Base-by-base conservation (phyloP, 1,140 invertebrate species). In the Drosophila nasuta region DNA sequence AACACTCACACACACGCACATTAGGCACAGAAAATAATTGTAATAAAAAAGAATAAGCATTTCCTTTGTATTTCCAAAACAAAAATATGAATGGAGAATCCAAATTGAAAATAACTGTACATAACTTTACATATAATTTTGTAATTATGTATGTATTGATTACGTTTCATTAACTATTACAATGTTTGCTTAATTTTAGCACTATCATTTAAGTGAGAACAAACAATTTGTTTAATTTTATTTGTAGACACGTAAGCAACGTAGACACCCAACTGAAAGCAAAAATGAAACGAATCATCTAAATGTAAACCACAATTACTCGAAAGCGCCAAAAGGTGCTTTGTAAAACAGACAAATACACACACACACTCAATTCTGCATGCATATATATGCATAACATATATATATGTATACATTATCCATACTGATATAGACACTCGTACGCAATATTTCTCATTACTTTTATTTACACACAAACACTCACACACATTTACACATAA, bases 111-210 rank as follows among this genome's bases (percentile, higher is more conserved):
- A 80, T 51, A 77, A 28, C 30, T 87, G 83, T 89, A 88, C 70
- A 89, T 83, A 77, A 81, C 38, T 85, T 83, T 77, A 78, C 70
- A 89, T 89, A 83, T 88, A 83, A 83, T 88, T 88, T 89, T 87
- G 85, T 87, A 87, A 88, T 81, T 88, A 88, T 83, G 66, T 82
- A 88, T 77, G 66, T 87, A 88, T 80, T 70, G 63, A 82, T 80
- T 88, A 64, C 57, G 77, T 88, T 87, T 80, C 56, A 70, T 69
- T 62, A 60, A 81, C 46, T 71, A 73, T 69, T 88, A 87, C 75
- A 80, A 80, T 70, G 71, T 83, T 79, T 83, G 68, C 57, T 77
- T 85, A 80, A 83, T 75, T 80, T 68, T 88, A 83, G 78, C 69
- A 77, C 73, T 74, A 73, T 80, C 57, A 75, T 67, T 64, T 66